Evolutionary conservation across 2,888 invertebrate species (phyloP).

Genomic region (Glaucopsyche alexis): DNA sequence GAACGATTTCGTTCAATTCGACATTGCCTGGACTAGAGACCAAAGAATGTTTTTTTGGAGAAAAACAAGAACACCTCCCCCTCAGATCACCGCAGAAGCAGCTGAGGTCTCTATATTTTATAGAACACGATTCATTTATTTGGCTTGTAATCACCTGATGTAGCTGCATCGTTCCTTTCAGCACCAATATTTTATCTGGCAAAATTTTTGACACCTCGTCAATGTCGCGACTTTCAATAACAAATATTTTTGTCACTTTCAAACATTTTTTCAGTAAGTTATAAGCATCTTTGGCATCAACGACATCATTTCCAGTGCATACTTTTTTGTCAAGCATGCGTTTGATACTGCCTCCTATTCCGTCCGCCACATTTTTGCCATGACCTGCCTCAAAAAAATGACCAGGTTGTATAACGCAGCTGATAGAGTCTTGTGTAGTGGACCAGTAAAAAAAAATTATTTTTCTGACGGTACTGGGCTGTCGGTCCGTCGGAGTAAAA

Average conservation of each 20-base stretch:
- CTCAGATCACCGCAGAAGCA: constrained; percentile 17
- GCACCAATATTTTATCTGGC: background rate
- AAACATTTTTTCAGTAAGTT: background rate
- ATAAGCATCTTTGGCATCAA: constrained; percentile 9
- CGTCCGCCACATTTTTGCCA: constrained; percentile 7
- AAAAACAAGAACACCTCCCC: background rate
- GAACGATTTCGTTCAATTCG: no score
- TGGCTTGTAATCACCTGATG: background rate
- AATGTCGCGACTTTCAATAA: constrained; percentile 3
- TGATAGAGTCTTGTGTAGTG: no score
- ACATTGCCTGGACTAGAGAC: no score
- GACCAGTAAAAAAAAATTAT: background rate
- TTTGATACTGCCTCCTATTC: constrained; percentile 1
- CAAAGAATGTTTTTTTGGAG: background rate
- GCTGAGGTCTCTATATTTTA: constrained; percentile 15
- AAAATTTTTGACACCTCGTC: background rate
- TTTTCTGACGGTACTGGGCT: background rate
- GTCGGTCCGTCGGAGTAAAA: background rate
- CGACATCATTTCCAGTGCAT: background rate
- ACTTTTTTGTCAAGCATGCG: constrained; percentile 4
- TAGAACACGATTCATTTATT: background rate
- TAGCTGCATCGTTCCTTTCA: constrained; percentile 12
- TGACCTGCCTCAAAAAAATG: background rate
- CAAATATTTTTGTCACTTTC: background rate
- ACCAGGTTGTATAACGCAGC: background rate